Conservation (phyloP, 2,113 vertebrate species). For the Gobiocypris rarus region DNA sequence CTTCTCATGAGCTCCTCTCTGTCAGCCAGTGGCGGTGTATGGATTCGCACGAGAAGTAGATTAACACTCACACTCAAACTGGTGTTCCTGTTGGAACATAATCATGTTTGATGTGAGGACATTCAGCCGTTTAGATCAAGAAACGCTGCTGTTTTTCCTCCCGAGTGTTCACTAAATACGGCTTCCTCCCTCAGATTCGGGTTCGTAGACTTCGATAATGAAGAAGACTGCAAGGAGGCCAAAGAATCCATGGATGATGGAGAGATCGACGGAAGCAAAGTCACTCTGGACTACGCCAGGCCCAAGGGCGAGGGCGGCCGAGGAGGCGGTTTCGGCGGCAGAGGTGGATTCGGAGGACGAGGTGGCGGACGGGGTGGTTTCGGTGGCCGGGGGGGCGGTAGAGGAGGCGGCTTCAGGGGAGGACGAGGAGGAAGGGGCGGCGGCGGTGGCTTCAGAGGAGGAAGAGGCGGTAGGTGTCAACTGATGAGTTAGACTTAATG, state of each 20-base stretch:
- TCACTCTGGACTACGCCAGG: constrained; percentile 94
- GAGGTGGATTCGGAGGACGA: constrained; percentile 72
- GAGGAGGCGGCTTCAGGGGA: constrained; percentile 55
- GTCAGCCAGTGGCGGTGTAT: constrained; percentile 75
- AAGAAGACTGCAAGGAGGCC: constrained; percentile 92
- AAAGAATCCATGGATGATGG: constrained; percentile 96
- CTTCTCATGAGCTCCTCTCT: constrained; percentile 91
- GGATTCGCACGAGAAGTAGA: constrained; percentile 93
- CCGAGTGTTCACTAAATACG: neutral
- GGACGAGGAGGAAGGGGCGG: constrained; percentile 56
- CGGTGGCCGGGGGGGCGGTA: constrained; percentile 54
- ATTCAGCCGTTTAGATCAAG: neutral
- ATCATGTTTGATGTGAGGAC: constrained; percentile 71
- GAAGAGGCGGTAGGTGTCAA: constrained; percentile 55
- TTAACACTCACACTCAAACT: constrained; percentile 64
- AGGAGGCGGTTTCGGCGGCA: constrained; percentile 70
- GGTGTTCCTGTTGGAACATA: constrained; percentile 51
- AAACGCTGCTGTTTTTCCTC: rapidly evolving
- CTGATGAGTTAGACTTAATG: too few relatives aligned
- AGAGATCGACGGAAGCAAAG: constrained; percentile 91
- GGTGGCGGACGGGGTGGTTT: constrained; percentile 44
- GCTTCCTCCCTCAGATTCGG: constrained; percentile 80
- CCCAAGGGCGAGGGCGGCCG: constrained; percentile 88
- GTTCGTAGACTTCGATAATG: constrained; percentile 93
- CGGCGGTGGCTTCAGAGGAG: constrained; percentile 44